Conservation (phyloP, 2,113 vertebrate species). For the Lipotes vexillifer region DNA sequence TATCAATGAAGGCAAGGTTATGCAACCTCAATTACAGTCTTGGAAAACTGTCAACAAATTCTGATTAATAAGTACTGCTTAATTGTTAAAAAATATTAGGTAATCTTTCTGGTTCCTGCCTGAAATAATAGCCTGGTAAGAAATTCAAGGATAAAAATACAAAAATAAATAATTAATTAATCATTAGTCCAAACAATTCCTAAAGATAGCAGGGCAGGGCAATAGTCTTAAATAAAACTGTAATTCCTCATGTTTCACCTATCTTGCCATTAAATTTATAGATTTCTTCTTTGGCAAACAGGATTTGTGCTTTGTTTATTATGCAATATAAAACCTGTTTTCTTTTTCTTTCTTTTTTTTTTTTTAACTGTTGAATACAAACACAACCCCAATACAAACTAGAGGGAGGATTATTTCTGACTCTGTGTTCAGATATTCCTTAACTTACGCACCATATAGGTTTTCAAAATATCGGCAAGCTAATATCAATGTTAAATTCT, state of each 20-base stretch:
- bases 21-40: constrained; percentile 41
- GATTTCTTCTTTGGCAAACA: neutral
- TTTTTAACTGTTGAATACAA: neutral
- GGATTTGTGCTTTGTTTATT: neutral
- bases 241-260: neutral
- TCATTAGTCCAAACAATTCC: neutral
- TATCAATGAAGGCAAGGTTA: constrained; percentile 26
- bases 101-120: constrained; percentile 18
- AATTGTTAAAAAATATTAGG: neutral
- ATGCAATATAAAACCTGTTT: neutral
- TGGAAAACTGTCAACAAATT: constrained; percentile 48
- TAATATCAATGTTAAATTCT: neutral
- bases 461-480: constrained; percentile 1
- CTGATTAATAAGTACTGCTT: constrained; percentile 30
- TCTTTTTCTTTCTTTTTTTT: neutral
- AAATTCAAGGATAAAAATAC: neutral
- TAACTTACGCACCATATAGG: neutral
- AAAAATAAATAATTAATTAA: neutral
- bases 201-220: neutral
- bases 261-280: neutral
- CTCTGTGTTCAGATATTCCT: neutral
- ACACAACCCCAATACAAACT: neutral
- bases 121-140: neutral
- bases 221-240: neutral
- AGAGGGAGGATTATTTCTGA: neutral